phyloP scores from a whole-genome alignment of 1,140 invertebrate species.

The Drosophila mauritiana region DNA sequence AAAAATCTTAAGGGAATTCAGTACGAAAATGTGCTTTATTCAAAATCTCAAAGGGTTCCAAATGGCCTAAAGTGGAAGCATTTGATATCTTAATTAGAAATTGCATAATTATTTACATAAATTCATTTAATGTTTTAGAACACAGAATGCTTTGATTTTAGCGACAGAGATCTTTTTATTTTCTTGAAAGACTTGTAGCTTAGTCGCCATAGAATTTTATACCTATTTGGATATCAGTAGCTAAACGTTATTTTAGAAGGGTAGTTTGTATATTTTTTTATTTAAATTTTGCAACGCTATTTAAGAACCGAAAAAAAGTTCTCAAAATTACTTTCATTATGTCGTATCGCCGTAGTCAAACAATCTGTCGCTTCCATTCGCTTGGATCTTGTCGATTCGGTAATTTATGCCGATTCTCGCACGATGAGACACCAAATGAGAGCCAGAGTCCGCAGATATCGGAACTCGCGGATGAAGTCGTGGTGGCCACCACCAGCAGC shows the following conservation, averaged over 20 bases:
- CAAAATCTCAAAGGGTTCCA: too few species aligned
- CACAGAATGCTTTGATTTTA: too few species aligned
- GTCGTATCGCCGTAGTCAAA: slow-evolving; percentile 58
- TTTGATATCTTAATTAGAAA: too few species aligned
- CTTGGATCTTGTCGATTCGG: slow-evolving; percentile 87
- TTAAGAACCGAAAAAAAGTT: background rate
- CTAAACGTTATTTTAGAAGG: background rate
- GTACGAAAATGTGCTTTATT: too few species aligned
- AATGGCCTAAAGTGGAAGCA: too few species aligned
- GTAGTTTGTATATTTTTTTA: background rate
- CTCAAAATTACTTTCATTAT: slow-evolving; percentile 11
- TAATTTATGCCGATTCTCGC: slow-evolving; percentile 87
- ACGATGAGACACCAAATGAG: slow-evolving; percentile 74
- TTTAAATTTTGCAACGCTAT: slow-evolving; percentile 1
- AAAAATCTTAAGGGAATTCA: background rate
- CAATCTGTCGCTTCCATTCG: slow-evolving; percentile 72
- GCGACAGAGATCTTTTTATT: too few species aligned
- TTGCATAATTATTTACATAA: too few species aligned
- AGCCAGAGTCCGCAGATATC: background rate
- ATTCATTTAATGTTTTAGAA: too few species aligned
- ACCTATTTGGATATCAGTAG: background rate
- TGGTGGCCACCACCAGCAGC: slow-evolving; percentile 39
- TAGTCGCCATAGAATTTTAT: background rate
- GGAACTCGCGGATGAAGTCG: slow-evolving; percentile 9
- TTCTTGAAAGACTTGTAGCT: background rate